A percentile compares a stretch with the other conserved stretches of the same genome.
Evolutionary conservation across 2,113 vertebrate genomes (phyloP).

Genomic region (Ivindomyrus marchei): DNA sequence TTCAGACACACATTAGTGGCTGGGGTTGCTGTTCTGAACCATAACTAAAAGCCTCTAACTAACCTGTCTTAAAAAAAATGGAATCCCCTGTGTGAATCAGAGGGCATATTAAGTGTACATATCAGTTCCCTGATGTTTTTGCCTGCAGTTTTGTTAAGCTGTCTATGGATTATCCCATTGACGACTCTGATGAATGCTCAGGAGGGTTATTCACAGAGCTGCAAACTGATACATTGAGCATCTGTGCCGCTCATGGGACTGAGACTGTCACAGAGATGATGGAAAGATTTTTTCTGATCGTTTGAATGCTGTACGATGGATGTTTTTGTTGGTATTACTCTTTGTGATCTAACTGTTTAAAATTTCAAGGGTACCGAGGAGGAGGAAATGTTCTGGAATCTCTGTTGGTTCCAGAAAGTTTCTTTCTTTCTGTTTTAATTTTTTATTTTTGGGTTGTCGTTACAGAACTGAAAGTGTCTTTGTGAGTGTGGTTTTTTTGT

Average conservation of each 20-base stretch:
- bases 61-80: background rate
- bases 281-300: background rate
- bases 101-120: background rate
- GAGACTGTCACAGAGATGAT: background rate
- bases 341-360: constrained; percentile 31
- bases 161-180: background rate
- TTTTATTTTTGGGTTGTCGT: background rate
- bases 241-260: constrained; percentile 16
- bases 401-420: constrained; percentile 46
- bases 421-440: constrained; percentile 35
- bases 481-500: background rate
- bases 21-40: background rate
- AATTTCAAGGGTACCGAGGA: constrained; percentile 47
- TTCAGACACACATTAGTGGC: background rate
- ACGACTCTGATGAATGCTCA: constrained; percentile 5
- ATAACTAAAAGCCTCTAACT: constrained; percentile 13
- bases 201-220: background rate
- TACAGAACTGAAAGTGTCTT: background rate
- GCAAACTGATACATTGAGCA: background rate
- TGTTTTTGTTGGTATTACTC: constrained; percentile 36
- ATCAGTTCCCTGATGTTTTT: background rate
- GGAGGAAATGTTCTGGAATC: constrained; percentile 50
- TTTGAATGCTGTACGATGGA: constrained; percentile 10
- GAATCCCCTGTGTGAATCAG: background rate
- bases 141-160: constrained; percentile 5